These are phyloP conservation scores for Bufotes viridis DNA, from an alignment of 2,797 vertebrate species.

Conservation along the genomic window DNA sequence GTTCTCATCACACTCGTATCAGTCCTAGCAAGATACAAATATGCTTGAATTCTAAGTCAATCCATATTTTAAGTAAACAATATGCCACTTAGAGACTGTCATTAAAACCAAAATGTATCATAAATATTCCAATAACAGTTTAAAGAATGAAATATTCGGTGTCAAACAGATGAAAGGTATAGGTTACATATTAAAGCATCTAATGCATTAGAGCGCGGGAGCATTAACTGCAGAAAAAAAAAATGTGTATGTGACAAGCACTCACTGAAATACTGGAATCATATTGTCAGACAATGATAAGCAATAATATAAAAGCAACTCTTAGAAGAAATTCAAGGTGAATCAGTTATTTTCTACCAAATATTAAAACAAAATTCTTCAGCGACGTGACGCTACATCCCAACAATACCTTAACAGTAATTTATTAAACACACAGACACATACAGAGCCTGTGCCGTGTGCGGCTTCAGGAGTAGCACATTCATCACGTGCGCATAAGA, in stretches of 20 bases:
- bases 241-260: constrained; percentile 32
- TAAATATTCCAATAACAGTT: constrained; percentile 59
- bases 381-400: background rate
- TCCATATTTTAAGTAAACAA: constrained; percentile 55
- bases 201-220: constrained; percentile 42
- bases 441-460: background rate
- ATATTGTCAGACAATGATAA: constrained; percentile 33
- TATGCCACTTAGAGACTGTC: constrained; percentile 51
- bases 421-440: background rate
- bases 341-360: background rate
- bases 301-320: constrained; percentile 33
- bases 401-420: background rate
- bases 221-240: constrained; percentile 12
- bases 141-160: constrained; percentile 48
- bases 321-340: constrained; percentile 3
- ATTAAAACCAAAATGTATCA: constrained; percentile 56
- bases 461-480: background rate
- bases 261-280: constrained; percentile 30
- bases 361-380: background rate
- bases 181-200: constrained; percentile 53
- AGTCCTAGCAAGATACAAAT: constrained; percentile 45
- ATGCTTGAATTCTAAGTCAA: constrained; percentile 48
- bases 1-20: constrained; percentile 26
- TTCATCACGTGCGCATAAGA: background rate
- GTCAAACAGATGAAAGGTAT: constrained; percentile 60